Evolutionary conservation across 2,113 vertebrate genomes (phyloP), one percentile per base, ranked within the genome.

Genomic region (Dissostichus mawsoni): DNA sequence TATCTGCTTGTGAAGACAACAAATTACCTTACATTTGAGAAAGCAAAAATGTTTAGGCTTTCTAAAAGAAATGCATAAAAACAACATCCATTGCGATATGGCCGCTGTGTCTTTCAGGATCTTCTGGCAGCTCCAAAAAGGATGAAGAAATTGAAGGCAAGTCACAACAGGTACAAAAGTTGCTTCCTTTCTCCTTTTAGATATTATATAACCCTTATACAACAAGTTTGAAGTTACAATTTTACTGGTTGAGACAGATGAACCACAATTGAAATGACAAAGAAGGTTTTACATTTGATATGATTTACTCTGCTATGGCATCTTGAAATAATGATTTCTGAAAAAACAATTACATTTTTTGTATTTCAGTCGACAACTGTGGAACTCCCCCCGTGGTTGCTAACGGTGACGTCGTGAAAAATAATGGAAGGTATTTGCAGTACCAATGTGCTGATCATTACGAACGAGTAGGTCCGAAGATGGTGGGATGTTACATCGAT

Each of bases 311-410:
- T 20, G 20, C 4, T 12, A 2, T 56, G 50, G 33, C n/a, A 13
- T 10, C 10, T 47, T 29, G 2, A 47, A 25, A 68, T 45, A 14
- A 13, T 56, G 36, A 2, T 36, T 25, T 73, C 11, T 8, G 13
- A 1, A 23, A 62, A 53, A 2, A 1, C 48, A 8, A 20, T 20
- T 20, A 20, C 20, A 20, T 20, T 20, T 20, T 20, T 20, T 20
- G 1, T 14, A 0, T 78, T 82, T 74, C 61, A 91, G 87, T 82
- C 41, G 18, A 0, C 1, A 20, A 0, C 6, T 92, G 91, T 74
- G 84, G 84, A 81, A 0, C 0, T 0, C 0, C 0, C 0, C 90
- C 88, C 3, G 0, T 1, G 0, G 12, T 91, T 50, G 0, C 0
- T 3, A 20, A 89, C 8, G 81, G 58, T 13, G 16, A 57, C 0